Conservation (phyloP, 2,113 vertebrate genomes). For the Barbus barbus region DNA sequence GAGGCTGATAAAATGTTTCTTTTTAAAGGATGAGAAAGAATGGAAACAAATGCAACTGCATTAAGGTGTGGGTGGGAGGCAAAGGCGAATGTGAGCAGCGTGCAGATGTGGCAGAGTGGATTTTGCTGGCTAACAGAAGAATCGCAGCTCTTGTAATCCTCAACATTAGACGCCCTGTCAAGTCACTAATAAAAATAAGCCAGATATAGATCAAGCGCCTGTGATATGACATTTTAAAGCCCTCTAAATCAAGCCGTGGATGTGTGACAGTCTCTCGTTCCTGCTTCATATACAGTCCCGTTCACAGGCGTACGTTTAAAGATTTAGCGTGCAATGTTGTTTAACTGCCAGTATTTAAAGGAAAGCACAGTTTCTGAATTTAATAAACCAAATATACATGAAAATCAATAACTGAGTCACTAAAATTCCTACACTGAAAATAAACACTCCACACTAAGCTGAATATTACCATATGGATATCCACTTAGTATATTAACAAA, state of each 20-base stretch:
- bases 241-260: constrained; percentile 34
- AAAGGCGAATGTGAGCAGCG: constrained; percentile 35
- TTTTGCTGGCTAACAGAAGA: constrained; percentile 40
- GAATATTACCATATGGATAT: not conserved
- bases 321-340: not conserved
- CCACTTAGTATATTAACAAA: not conserved
- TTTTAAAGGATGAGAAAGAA: constrained; percentile 30
- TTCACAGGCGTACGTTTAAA: not conserved
- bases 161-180: constrained; percentile 49
- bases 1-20: constrained; percentile 42
- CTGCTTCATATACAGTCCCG: not conserved
- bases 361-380: constrained; percentile 11
- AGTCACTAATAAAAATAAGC: constrained; percentile 51
- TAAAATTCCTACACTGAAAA: not conserved
- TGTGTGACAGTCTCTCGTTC: constrained; percentile 11
- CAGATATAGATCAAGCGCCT: constrained; percentile 66
- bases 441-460: not conserved
- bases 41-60: constrained; percentile 37
- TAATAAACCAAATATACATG: constrained; percentile 8
- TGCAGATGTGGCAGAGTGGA: constrained; percentile 30
- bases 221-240: constrained; percentile 58
- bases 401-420: not conserved
- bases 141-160: constrained; percentile 47
- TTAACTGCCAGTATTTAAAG: not conserved
- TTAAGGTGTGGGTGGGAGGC: constrained; percentile 47